Evolutionary conservation across 2,888 invertebrate species (phyloP).

Genomic region (Papilio demoleus): DNA sequence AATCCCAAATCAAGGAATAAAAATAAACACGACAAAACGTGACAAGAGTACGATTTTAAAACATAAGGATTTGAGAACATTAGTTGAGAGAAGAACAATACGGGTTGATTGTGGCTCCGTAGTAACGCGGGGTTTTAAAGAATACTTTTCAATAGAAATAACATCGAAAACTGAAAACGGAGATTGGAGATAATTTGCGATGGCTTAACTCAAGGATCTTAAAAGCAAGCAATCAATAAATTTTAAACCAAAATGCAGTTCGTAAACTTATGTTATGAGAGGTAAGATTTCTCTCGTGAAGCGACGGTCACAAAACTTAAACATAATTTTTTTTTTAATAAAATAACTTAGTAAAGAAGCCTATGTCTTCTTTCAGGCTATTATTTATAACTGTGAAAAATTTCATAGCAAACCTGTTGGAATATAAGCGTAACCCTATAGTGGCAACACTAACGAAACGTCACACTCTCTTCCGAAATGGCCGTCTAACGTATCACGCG

Average conservation of each 20-base stretch:
- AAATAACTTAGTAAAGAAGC: not conserved
- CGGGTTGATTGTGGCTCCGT: constrained; percentile 23
- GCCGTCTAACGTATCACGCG: no score
- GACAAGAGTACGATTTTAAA: constrained; percentile 11
- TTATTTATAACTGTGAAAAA: no score
- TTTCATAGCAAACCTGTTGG: no score
- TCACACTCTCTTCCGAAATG: no score
- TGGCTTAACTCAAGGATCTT: constrained; percentile 15
- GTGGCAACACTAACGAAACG: no score
- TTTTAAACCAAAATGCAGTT: not conserved
- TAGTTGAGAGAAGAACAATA: constrained; percentile 31
- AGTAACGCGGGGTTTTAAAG: constrained; percentile 17
- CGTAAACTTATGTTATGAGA: constrained; percentile 11
- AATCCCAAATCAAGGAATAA: constrained; percentile 12
- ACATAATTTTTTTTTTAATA: no score
- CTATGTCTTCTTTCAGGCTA: not conserved
- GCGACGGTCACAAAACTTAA: no score
- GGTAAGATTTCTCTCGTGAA: no score
- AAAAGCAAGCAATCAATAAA: not conserved
- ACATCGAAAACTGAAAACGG: constrained; percentile 19
- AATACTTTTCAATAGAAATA: constrained; percentile 23
- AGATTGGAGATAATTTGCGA: constrained; percentile 17
- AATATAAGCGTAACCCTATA: no score
- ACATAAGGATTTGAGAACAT: constrained; percentile 10
- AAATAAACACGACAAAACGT: not conserved